Conservation (phyloP, 2,888 invertebrate species). For the Trichopria drosophilae region DNA sequence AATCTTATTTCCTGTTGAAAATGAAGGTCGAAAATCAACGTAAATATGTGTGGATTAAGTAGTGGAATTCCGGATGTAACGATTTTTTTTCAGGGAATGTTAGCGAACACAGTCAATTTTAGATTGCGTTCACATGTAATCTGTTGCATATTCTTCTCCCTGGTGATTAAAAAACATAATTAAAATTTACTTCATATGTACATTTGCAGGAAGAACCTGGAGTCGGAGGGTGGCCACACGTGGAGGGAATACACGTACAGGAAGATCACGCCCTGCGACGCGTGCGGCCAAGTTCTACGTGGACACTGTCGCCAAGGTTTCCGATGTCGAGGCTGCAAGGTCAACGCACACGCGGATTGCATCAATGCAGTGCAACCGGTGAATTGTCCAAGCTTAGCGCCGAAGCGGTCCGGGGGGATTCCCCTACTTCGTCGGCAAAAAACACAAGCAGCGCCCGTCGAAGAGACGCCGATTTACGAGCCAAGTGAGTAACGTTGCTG, state of each 20-base stretch:
- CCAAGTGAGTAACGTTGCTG: constrained; percentile 88
- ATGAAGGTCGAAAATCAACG: too few relatives aligned
- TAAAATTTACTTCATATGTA: too few relatives aligned
- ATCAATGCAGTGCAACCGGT: constrained; percentile 74
- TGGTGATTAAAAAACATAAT: too few relatives aligned
- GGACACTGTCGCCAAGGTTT: constrained; percentile 91
- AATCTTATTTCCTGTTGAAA: too few relatives aligned
- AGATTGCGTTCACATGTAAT: too few relatives aligned
- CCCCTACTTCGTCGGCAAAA: constrained; percentile 81
- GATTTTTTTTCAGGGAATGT: too few relatives aligned
- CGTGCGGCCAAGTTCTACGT: constrained; percentile 89
- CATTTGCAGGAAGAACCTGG: constrained; percentile 50
- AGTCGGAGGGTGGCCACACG: constrained; percentile 74
- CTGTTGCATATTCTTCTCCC: too few relatives aligned
- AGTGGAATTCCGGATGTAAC: too few relatives aligned
- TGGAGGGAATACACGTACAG: constrained; percentile 94
- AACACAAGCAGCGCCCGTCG: constrained; percentile 70
- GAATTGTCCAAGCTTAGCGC: constrained; percentile 68
- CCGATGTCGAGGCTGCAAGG: constrained; percentile 86
- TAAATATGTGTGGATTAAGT: too few relatives aligned
- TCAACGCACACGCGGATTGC: constrained; percentile 89
- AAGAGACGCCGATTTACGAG: constrained; percentile 69
- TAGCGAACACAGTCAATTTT: too few relatives aligned
- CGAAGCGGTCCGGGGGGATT: constrained; percentile 52
- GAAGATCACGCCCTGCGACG: constrained; percentile 93